Evolutionary conservation across 2,888 invertebrate genomes (phyloP), one percentile per base, ranked within the genome.

Genomic region (Blomia tropicalis): DNA sequence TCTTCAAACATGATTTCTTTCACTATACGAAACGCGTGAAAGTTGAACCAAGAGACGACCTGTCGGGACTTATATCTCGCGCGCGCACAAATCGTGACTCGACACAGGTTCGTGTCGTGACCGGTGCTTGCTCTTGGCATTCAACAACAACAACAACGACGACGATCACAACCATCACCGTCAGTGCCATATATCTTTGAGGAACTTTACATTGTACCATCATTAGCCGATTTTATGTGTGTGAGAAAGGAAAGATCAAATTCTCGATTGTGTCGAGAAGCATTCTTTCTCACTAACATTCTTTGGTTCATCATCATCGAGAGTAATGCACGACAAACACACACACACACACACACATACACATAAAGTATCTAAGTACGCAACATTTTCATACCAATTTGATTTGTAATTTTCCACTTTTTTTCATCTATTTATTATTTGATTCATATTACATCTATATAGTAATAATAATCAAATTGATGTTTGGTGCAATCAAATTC

Each of bases 181-280:
- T n/a, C n/a, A 47, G 51, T 47, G 51, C 51, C 51, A 47, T 47
- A 47, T 47, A 47, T 47, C 51, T 47, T 47, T n/a, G n/a, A n/a
- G 7, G 51, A 47, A 47, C 51, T 11, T 47, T n/a, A 47, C 51
- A 47, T 47, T 47, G 51, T 11, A n/a, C 51, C 51, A 47, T 22
- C 51, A 47, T 47, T 47, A 47, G 7, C 36, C n/a, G n/a, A n/a
- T n/a, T n/a, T n/a, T n/a, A n/a, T n/a, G n/a, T n/a, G n/a, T n/a
- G n/a, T n/a, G n/a, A n/a, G n/a, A 41, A 41, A n/a, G 41, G 14
- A 41, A 41, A n/a, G n/a, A 47, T 47, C 51, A n/a, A 47, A 47
- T 47, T 47, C 51, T 47, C 51, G 27, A 47, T 47, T 7, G 11
- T 19, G 23, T 7, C 36, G 17, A 36, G 36, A 36, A 36, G 36